Evolutionary conservation across 2,888 invertebrate genomes (phyloP).

Genomic region (Platycnemis pennipes): DNA sequence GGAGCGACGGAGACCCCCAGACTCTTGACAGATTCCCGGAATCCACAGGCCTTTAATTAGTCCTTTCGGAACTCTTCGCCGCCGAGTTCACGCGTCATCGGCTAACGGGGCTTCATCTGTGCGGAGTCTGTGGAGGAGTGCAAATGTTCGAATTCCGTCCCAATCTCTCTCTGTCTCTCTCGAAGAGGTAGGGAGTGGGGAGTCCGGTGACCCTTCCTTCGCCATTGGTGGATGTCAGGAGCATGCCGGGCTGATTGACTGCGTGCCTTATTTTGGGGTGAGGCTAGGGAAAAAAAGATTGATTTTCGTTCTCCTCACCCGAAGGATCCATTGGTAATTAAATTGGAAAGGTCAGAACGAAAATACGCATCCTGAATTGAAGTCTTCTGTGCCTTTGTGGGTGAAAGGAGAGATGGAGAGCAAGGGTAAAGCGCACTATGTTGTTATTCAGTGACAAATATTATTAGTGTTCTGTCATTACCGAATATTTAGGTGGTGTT

Average conservation of each 20-base stretch:
- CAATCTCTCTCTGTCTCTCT: background rate
- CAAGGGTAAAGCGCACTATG: too few relatives aligned
- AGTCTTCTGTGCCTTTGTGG: too few relatives aligned
- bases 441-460: too few relatives aligned
- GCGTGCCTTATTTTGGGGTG: background rate
- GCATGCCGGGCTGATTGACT: background rate
- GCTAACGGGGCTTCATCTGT: background rate
- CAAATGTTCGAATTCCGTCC: background rate
- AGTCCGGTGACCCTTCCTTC: background rate
- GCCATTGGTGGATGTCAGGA: background rate
- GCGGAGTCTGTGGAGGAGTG: background rate
- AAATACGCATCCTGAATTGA: too few relatives aligned
- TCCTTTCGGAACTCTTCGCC: background rate
- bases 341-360: background rate
- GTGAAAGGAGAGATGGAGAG: too few relatives aligned
- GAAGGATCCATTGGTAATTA: background rate
- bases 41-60: background rate
- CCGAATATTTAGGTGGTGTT: too few relatives aligned
- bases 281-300: background rate
- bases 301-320: background rate
- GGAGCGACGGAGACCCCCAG: background rate
- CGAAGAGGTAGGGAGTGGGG: too few relatives aligned
- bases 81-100: background rate
- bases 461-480: too few relatives aligned
- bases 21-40: background rate